These are phyloP conservation scores for Pediacus dermestoides DNA, from an alignment of 2,888 invertebrate genomes.

Conservation along the genomic window DNA sequence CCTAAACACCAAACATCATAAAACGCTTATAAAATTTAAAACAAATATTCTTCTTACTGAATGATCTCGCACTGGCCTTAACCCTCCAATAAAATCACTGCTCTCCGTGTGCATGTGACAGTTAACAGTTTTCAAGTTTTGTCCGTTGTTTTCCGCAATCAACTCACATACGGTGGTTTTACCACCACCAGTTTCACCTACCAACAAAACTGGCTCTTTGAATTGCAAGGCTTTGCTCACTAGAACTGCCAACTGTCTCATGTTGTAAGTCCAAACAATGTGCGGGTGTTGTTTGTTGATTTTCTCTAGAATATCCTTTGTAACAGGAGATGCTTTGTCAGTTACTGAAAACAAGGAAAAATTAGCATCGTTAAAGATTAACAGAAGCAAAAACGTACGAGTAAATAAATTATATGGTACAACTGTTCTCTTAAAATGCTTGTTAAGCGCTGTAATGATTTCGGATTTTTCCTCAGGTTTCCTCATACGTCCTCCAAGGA, in stretches of 20 bases:
- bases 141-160: slow-evolving; percentile 65
- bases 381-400: slow-evolving; percentile 38
- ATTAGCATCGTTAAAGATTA: not conserved
- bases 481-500: slow-evolving; percentile 89
- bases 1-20: slow-evolving; percentile 26
- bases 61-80: slow-evolving; percentile 77
- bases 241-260: slow-evolving; percentile 76
- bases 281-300: slow-evolving; percentile 68
- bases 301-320: slow-evolving; percentile 64
- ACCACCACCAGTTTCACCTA: slow-evolving; percentile 97
- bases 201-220: slow-evolving; percentile 89
- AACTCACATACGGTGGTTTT: slow-evolving; percentile 96
- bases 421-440: slow-evolving; percentile 75
- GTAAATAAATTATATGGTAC: slow-evolving; percentile 69
- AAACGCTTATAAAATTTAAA: slow-evolving; percentile 11
- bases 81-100: slow-evolving; percentile 93
- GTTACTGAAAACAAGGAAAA: slow-evolving; percentile 51
- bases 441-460: slow-evolving; percentile 74
- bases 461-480: slow-evolving; percentile 76
- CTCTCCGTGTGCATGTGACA: slow-evolving; percentile 99
- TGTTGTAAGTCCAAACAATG: slow-evolving; percentile 92
- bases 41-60: slow-evolving; percentile 41
- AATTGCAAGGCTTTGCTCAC: slow-evolving; percentile 83
- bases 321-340: slow-evolving; percentile 70
- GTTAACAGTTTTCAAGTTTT: slow-evolving; percentile 77